Evolutionary conservation across 1,140 invertebrate species (phyloP), one percentile per base, ranked within the genome.

Genomic region (Nasonia longicornis): DNA sequence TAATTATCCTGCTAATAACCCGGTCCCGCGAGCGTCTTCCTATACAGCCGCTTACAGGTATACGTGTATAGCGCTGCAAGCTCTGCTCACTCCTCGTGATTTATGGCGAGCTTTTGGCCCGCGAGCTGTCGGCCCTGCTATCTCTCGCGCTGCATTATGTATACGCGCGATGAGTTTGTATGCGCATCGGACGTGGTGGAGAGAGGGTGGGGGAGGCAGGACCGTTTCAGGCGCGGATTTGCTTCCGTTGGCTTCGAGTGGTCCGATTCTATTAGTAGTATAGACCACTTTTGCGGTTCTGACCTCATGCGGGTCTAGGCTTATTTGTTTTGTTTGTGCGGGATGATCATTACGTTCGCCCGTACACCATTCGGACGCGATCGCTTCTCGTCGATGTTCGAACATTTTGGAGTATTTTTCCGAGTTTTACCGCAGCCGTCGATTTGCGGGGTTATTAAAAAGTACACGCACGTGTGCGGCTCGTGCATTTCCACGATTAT

Each of bases 1-100:
- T 85, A 85, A 86, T 87, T 85, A 87, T 85, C 84, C 83, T 78
- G 81, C 82, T 87, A 87, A 86, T 85, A 84, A 86, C 77, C 78
- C 72, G 7, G 52, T 8, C 29, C 6, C 3, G 48, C 71, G 22
- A 52, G 3, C 38, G 35, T 45, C 26, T 76, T 67, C 52, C 73
- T 22, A 58, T 58, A 58, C 16, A 58, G 26, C 26, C 26, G 26
- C 26, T 26, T 26, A 26, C 26, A 26, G 26, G 26, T 26, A 26
- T n/a, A 58, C 16, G 16, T 58, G n/a, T 58, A 58, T n/a, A n/a
- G 6, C 66, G 1, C 4, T 26, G 16, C 26, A 70, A 42, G 38
- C 48, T n/a, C 16, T 20, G 48, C n/a, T 7, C 64, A 31, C 64
- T 29, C 11, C 22, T 67, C 26, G 6, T 67, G 64, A 67, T 67